phyloP scores from a whole-genome alignment of 2,888 invertebrate species.

The Melinaea marsaeus region DNA sequence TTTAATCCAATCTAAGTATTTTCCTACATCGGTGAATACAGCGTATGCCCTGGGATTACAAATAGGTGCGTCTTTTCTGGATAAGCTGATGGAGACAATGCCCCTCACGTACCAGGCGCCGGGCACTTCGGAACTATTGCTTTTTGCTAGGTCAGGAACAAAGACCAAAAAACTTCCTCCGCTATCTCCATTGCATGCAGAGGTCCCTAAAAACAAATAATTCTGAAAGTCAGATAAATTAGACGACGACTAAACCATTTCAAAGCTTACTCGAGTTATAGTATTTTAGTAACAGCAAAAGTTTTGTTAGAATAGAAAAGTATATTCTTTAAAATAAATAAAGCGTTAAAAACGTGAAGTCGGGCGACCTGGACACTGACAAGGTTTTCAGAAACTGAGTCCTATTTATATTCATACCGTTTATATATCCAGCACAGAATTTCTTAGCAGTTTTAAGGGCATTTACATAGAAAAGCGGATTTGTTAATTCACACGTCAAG shows the following conservation, averaged over 20 bases:
- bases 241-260: no score
- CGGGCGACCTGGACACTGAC: no score
- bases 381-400: no score
- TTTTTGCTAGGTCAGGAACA: constrained; percentile 14
- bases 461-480: constrained; percentile 19
- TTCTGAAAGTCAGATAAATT: background rate
- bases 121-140: background rate
- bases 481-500: constrained; percentile 16
- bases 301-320: no score
- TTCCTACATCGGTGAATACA: constrained; percentile 38
- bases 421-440: constrained; percentile 22
- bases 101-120: constrained; percentile 24
- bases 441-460: constrained; percentile 14
- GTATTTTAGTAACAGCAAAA: no score
- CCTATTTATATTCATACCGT: constrained; percentile 2
- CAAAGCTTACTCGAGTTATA: constrained; percentile 20
- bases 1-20: constrained; percentile 22
- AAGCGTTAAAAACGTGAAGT: no score
- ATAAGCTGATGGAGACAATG: constrained; percentile 17
- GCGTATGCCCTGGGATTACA: constrained; percentile 19
- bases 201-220: constrained; percentile 8
- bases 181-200: constrained; percentile 21
- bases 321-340: no score
- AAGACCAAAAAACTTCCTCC: constrained; percentile 22
- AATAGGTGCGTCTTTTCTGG: constrained; percentile 14